Evolutionary conservation across 2,113 vertebrate genomes (phyloP), one percentile per base, ranked within the genome.

Genomic region (Ciconia stormi): DNA sequence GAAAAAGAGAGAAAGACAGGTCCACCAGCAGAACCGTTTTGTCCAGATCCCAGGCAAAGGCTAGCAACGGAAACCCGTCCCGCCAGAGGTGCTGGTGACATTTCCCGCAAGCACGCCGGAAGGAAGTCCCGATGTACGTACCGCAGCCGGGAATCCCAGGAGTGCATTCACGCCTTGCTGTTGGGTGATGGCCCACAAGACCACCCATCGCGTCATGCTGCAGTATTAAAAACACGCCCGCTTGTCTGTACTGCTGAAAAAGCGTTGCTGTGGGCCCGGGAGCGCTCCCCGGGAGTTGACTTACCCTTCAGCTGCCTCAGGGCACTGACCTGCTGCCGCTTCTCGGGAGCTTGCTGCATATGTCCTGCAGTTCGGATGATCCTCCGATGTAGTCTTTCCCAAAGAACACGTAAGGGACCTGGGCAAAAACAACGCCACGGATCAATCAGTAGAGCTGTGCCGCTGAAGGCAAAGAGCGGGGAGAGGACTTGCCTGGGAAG

Each of bases 321-420:
- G 21, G 97, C 99, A 59, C 98, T 98, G 1, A 99, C 98, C 22
- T 95, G 84, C 81, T 93, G 77, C 91, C 99, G 96, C 78, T 94
- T 2, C 8, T 36, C 52, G 98, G 36, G 82, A 99, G 98, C 74
- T 98, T 77, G 8, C 98, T 98, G 6, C 46, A 96, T 27, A 66
- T 21, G 1, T 98, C 90, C 94, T 46, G 25, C 25, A 99, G 98
- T 2, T 99, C 98, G 16, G 63, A 97, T 76, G 98, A 98, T 6
- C 99, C 99, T 19, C 99, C 99, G 5, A 99, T 92, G 56, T 98
- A 99, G 7, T 97, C 66, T 79, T 98, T 96, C 6, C 99, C 99
- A 4, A 99, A 96, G 89, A 99, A 99, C 79, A 99, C 98, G 3
- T 98, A 97, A 7, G 99, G 99, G 26, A 99, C 98, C 99, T 99